Evolutionary conservation across 2,113 vertebrate genomes (phyloP), one percentile per base, ranked within the genome.

Genomic region (Equus quagga): DNA sequence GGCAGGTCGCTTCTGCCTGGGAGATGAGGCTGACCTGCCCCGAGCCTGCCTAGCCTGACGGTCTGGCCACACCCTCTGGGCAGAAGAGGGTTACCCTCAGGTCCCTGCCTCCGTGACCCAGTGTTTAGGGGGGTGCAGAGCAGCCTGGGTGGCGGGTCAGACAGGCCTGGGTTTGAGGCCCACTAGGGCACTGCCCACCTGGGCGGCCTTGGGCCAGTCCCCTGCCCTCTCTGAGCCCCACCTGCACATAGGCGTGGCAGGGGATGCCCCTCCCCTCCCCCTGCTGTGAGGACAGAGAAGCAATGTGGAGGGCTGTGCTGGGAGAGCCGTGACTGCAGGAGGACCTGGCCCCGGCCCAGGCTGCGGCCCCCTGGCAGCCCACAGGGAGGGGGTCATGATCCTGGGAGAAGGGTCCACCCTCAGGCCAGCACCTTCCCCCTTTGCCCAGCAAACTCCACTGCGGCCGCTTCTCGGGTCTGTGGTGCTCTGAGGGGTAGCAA

Each of bases 231-330:
- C 80, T 8, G 62, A 46, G 46, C 72, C 56, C 46, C 18, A 3
- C 33, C 49, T 28, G 14, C 19, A 23, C 19, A 0, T 54, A 54
- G 51, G 51, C 15, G 18, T 44, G 58, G 7, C 9, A 10, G 54
- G 8, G 44, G 0, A 21, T 18, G 31, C 75, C 49, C 19, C 14
- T 5, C 6, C 13, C 56, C 33, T 17, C 51, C 24, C 46, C 12
- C 51, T 13, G 87, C 10, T 41, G 31, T 62, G 51, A 78, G 91
- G 85, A 9, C 5, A 1, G 82, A n/a, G 14, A 6, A 41, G 19
- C 1, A 5, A 10, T 4, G 26, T 14, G n/a, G 4, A 11, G 44
- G 19, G 28, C 58, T 28, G n/a, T 12, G 1, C 31, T 0, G 2
- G 36, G 18, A 60, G 36, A 19, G 19, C n/a, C 21, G 2, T 3